Percentiles rank a stretch among this genome's conserved stretches.
Evolutionary conservation across 2,888 invertebrate genomes (phyloP).

Genomic region (Melitaea athalia): DNA sequence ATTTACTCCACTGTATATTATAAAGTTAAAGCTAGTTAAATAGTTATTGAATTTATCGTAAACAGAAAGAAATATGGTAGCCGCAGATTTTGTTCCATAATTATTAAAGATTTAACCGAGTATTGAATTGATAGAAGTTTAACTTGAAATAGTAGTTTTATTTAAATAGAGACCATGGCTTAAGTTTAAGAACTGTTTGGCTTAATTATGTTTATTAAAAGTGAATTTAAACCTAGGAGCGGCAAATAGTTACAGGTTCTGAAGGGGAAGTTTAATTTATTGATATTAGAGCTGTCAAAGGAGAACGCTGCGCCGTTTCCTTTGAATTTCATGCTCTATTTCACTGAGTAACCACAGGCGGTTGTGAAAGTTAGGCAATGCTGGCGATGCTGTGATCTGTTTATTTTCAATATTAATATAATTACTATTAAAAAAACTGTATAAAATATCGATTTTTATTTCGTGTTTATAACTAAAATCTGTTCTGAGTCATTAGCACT

Average conservation of each 20-base stretch:
- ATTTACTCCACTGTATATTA: no score
- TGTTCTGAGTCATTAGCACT: no score
- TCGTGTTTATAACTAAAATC: no score
- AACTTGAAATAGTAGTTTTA: no score
- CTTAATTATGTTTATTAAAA: slow-evolving; percentile 11
- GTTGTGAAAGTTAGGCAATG: slow-evolving; percentile 14
- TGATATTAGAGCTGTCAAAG: slow-evolving; percentile 31
- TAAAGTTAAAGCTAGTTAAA: no score
- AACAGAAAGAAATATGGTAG: no score
- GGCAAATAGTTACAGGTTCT: slow-evolving; percentile 21
- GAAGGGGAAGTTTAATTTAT: slow-evolving; percentile 33
- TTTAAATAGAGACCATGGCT: no score
- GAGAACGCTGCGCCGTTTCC: slow-evolving; percentile 18
- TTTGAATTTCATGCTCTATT: slow-evolving; percentile 26
- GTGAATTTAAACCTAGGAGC: neutral
- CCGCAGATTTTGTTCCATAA: no score
- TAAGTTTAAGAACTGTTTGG: neutral
- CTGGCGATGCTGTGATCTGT: slow-evolving; percentile 12
- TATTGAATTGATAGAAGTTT: no score
- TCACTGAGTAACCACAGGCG: slow-evolving; percentile 19
- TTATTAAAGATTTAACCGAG: no score
- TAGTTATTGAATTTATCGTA: no score
- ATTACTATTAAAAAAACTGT: slow-evolving; percentile 1
- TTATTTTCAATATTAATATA: slow-evolving; percentile 10
- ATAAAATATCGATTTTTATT: neutral